These are phyloP conservation scores for Coenobita brevimanus DNA, from an alignment of 1,140 invertebrate genomes.

Conservation along the genomic window DNA sequence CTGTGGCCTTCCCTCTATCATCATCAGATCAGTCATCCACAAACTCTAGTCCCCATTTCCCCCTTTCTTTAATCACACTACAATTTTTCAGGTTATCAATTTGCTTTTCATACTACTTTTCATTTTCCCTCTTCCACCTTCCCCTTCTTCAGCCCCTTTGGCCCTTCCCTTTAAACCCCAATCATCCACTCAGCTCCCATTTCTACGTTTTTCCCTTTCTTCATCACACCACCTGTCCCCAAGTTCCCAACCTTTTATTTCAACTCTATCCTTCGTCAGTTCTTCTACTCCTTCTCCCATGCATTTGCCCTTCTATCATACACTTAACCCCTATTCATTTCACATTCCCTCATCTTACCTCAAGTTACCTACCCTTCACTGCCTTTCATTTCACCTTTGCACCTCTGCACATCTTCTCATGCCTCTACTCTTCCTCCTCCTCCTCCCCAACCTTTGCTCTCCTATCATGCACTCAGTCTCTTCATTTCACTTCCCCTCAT, in stretches of 20 bases:
- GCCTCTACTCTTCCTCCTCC: too few species aligned
- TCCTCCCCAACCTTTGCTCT: too few species aligned
- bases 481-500: too few species aligned
- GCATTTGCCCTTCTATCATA: not conserved
- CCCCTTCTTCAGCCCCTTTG: not conserved
- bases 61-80: too few species aligned
- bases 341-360: not conserved
- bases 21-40: too few species aligned
- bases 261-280: slow-evolving; percentile 1
- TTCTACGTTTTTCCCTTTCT: not conserved
- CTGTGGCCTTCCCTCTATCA: too few species aligned
- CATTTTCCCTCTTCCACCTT: not conserved
- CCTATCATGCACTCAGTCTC: too few species aligned
- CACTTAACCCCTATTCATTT: not conserved
- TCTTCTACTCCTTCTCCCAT: not conserved
- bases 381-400: not conserved
- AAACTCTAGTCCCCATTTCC: too few species aligned
- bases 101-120: not conserved
- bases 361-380: not conserved
- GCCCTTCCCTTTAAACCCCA: not conserved
- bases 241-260: slow-evolving; percentile 32
- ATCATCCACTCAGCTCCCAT: not conserved
- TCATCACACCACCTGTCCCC: slow-evolving; percentile 8
- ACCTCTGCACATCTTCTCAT: too few species aligned
- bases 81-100: too few species aligned